A percentile compares a stretch with the other conserved stretches of the same genome.
phyloP scores from a whole-genome alignment of 1,140 invertebrate genomes.

The Drosophila orena region DNA sequence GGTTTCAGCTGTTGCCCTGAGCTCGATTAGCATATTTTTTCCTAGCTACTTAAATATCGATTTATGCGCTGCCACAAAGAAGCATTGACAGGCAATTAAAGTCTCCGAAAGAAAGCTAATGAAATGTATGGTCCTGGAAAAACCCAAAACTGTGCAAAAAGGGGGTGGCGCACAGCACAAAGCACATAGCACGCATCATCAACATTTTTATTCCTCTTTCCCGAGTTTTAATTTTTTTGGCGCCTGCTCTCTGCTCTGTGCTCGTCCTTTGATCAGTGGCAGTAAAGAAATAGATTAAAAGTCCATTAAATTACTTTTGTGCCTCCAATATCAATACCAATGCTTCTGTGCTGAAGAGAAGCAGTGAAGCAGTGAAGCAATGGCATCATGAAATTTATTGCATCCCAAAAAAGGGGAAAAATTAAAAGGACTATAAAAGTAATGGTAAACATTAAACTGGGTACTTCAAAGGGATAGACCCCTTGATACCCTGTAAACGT shows the following conservation, averaged over 20 bases:
- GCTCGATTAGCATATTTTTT: slow-evolving; percentile 58
- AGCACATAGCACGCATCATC: slow-evolving; percentile 38
- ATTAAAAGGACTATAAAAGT: slow-evolving; percentile 29
- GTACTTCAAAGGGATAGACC: not conserved
- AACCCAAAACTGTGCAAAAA: not conserved
- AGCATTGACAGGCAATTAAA: slow-evolving; percentile 69
- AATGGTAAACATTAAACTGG: slow-evolving; percentile 18
- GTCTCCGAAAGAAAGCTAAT: slow-evolving; percentile 51
- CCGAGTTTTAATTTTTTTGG: slow-evolving; percentile 62
- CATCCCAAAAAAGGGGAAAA: slow-evolving; percentile 19
- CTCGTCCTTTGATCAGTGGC: slow-evolving; percentile 57
- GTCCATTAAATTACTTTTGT: slow-evolving; percentile 74
- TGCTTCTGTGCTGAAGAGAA: slow-evolving; percentile 41
- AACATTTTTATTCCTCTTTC: slow-evolving; percentile 30
- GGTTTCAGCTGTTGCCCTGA: slow-evolving; percentile 28
- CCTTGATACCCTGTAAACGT: not conserved
- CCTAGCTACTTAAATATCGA: slow-evolving; percentile 52
- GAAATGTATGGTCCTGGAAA: slow-evolving; percentile 43
- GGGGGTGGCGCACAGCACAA: not conserved
- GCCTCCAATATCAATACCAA: slow-evolving; percentile 62
- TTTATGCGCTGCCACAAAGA: slow-evolving; percentile 59
- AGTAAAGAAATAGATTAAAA: slow-evolving; percentile 77
- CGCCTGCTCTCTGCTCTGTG: slow-evolving; percentile 17
- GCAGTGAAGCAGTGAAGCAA: slow-evolving; percentile 1
- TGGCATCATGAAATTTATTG: slow-evolving; percentile 67